These are phyloP conservation scores for Phalacrocorax brasilianus DNA, from an alignment of 2,113 vertebrate genomes.

Conservation along the genomic window DNA sequence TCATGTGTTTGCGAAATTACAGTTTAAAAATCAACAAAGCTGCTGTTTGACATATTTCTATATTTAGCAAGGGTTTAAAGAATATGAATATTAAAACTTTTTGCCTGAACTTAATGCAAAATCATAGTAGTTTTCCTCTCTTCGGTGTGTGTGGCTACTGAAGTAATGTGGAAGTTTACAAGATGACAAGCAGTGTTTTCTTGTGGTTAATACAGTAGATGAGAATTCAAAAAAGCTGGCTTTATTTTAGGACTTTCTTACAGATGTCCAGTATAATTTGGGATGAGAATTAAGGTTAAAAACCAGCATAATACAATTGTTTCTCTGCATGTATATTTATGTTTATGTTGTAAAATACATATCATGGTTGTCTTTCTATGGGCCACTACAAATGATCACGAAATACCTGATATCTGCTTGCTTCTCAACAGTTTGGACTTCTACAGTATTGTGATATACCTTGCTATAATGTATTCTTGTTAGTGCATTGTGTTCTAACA, in stretches of 20 bases:
- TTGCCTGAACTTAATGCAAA: neutral
- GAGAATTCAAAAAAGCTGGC: neutral
- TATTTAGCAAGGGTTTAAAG: neutral
- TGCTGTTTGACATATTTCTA: neutral
- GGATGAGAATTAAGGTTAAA: neutral
- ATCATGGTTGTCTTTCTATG: neutral
- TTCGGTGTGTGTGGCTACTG: neutral
- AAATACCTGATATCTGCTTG: neutral
- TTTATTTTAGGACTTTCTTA: neutral
- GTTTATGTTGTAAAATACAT: neutral
- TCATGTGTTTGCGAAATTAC: neutral
- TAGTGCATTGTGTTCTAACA: neutral
- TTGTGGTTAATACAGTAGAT: neutral
- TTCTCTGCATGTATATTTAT: neutral
- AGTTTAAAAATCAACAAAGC: neutral
- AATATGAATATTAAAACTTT: neutral
- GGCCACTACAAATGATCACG: neutral
- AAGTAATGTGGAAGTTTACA: neutral
- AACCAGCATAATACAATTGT: neutral
- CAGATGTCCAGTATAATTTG: neutral
- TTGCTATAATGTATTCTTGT: neutral
- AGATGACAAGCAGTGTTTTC: neutral
- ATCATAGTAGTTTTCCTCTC: neutral
- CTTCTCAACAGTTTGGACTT: neutral
- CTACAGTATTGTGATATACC: neutral